These are phyloP conservation scores for Solenopsis invicta DNA, from an alignment of 1,140 invertebrate genomes.

Conservation along the genomic window DNA sequence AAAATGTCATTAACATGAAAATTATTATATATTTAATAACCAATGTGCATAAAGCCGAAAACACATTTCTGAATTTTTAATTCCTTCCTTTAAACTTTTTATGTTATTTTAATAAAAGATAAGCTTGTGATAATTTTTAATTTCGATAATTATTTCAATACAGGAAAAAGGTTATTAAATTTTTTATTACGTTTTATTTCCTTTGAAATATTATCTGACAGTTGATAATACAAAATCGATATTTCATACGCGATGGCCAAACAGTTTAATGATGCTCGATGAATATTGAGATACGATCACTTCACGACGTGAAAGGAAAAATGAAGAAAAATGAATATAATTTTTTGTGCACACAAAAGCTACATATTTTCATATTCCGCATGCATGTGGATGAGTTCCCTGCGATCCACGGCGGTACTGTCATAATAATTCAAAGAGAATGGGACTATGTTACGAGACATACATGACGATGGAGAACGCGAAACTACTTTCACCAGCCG, in stretches of 20 bases:
- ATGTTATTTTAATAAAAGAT: background rate
- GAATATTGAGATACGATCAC: background rate
- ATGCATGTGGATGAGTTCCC: background rate
- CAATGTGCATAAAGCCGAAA: background rate
- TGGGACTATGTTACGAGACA: background rate
- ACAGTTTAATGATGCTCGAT: background rate
- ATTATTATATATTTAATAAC: background rate
- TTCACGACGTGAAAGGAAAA: background rate
- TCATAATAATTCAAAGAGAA: conserved; percentile 31
- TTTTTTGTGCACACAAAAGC: background rate
- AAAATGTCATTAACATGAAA: background rate
- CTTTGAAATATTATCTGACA: background rate
- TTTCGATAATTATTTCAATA: background rate
- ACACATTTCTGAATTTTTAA: background rate
- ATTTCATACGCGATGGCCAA: background rate
- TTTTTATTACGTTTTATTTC: background rate
- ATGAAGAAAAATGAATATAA: background rate
- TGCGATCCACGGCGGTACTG: background rate
- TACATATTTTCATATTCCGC: background rate
- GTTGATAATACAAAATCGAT: background rate
- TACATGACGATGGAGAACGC: background rate
- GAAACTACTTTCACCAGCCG: conserved; percentile 51
- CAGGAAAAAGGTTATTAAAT: background rate
- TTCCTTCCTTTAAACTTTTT: background rate
- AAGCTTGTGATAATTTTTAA: background rate